phyloP scores from a whole-genome alignment of 1,140 invertebrate species.

The Pseudomyrmex cubaensis region DNA sequence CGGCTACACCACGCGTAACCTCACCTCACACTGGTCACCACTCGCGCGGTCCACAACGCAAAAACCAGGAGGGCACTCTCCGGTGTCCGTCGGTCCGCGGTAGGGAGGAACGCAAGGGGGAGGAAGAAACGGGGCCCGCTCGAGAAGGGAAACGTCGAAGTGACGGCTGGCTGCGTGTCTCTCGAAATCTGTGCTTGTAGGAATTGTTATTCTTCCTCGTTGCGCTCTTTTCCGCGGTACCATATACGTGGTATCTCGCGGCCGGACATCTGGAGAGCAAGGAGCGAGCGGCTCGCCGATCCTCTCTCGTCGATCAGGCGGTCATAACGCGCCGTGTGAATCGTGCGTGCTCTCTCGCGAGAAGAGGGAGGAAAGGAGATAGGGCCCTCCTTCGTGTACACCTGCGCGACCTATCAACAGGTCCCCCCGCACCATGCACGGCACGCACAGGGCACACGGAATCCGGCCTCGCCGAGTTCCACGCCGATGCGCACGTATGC shows the following conservation, averaged over 20 bases:
- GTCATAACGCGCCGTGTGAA: slow-evolving; percentile 28
- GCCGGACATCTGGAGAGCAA: slow-evolving; percentile 17
- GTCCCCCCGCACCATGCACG: slow-evolving; percentile 34
- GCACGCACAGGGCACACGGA: slow-evolving; percentile 70
- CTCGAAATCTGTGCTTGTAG: slow-evolving; percentile 28
- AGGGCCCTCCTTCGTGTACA: slow-evolving; percentile 45
- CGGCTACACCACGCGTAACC: slow-evolving; percentile 75
- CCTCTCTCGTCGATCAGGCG: slow-evolving; percentile 14
- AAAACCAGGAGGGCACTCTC: slow-evolving; percentile 65
- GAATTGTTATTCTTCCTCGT: background rate
- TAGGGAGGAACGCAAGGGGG: background rate
- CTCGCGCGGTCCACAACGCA: slow-evolving; percentile 61
- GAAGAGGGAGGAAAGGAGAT: background rate
- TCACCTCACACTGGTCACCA: slow-evolving; percentile 76
- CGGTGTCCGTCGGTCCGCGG: background rate
- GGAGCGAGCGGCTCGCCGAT: background rate
- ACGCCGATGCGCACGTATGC: slow-evolving; percentile 62
- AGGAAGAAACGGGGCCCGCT: too few relatives aligned
- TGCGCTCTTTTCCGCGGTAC: slow-evolving; percentile 35
- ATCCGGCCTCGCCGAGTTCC: slow-evolving; percentile 63
- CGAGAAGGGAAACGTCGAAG: background rate
- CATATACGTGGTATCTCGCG: slow-evolving; percentile 25
- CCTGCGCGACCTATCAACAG: slow-evolving; percentile 61
- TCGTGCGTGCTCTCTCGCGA: background rate
- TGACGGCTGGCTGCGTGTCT: background rate